These are phyloP conservation scores for Euwallacea fornicatus DNA, from an alignment of 1,140 invertebrate species.

Conservation along the genomic window DNA sequence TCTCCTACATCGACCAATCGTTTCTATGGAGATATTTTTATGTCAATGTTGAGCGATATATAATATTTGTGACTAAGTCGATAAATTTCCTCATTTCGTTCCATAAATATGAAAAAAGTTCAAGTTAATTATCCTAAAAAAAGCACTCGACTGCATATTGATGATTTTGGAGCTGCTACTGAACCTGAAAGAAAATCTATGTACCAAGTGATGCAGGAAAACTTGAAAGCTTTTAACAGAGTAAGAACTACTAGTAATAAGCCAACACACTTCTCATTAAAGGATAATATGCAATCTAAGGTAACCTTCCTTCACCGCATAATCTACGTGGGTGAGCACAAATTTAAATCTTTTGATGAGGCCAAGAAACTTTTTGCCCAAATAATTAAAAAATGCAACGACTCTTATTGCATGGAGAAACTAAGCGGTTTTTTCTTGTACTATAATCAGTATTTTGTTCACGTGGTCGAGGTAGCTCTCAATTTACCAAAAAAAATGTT, in stretches of 20 bases:
- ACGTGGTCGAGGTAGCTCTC: constrained; percentile 29
- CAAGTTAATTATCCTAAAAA: constrained; percentile 31
- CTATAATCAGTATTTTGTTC: constrained; percentile 27
- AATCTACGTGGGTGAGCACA: constrained; percentile 31
- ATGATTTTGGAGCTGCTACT: constrained; percentile 26
- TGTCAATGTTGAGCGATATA: background rate
- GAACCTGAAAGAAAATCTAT: constrained; percentile 33
- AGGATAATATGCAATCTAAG: constrained; percentile 11
- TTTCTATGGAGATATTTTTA: background rate
- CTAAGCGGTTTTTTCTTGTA: constrained; percentile 29
- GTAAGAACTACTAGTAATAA: constrained; percentile 14
- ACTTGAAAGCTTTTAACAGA: constrained; percentile 32
- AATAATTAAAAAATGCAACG: constrained; percentile 30
- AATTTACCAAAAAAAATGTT: background rate
- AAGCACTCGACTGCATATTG: constrained; percentile 12
- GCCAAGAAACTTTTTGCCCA: constrained; percentile 11
- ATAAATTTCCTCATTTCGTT: background rate
- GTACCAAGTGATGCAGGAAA: constrained; percentile 33
- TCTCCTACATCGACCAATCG: background rate
- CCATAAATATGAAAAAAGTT: background rate
- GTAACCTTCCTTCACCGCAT: constrained; percentile 31
- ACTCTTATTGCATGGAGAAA: constrained; percentile 35
- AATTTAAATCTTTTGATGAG: constrained; percentile 17
- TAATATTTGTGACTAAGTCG: background rate
- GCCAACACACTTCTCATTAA: background rate